Evolutionary conservation across 2,113 vertebrate genomes (phyloP), one percentile per base, ranked within the genome.

Genomic region (Haemorhous mexicanus): DNA sequence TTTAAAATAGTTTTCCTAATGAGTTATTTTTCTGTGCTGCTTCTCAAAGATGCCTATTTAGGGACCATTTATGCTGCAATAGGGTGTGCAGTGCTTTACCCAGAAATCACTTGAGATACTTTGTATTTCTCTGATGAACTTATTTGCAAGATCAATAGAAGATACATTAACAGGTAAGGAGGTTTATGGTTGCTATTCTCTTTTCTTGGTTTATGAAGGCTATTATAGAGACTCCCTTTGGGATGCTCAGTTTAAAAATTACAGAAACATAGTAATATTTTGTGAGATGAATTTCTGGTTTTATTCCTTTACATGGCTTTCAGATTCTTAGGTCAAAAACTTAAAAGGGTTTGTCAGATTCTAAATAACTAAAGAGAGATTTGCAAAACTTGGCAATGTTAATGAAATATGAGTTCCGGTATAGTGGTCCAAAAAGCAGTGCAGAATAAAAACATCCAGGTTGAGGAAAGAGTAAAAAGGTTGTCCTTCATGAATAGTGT

Each of bases 111-210:
- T 97, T 96, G 95, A 94, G 95, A 95, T 64, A 64, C 56, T 83
- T 93, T 80, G 33, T 68, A 94, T 95, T 97, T 96, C 90, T 95
- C 94, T 92, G 63, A 88, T 85, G 91, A 97, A 96, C 84, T 84
- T 90, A 84, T 90, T 86, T 79, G 75, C 70, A 94, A 74, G 66
- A 97, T 98, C 97, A 95, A 96, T 97, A 97, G 67, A 73, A 95
- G 50, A 89, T 61, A 93, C 41, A 85, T 89, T 94, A 97, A 93
- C 56, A 96, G 94, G 96, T 83, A 95, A 95, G n/a, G 53, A 33
- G 14, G 67, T 98, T 97, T 97, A 97, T 94, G 53, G 94, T 87
- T 95, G 76, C 90, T 96, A 15, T 81, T 90, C 97, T 94, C 16
- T 72, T 94, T 94, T 90, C 80, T 91, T 95, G 84, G 96, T 93